These are phyloP conservation scores for Heliconius eleuchia DNA, from an alignment of 1,140 invertebrate genomes.

Conservation along the genomic window DNA sequence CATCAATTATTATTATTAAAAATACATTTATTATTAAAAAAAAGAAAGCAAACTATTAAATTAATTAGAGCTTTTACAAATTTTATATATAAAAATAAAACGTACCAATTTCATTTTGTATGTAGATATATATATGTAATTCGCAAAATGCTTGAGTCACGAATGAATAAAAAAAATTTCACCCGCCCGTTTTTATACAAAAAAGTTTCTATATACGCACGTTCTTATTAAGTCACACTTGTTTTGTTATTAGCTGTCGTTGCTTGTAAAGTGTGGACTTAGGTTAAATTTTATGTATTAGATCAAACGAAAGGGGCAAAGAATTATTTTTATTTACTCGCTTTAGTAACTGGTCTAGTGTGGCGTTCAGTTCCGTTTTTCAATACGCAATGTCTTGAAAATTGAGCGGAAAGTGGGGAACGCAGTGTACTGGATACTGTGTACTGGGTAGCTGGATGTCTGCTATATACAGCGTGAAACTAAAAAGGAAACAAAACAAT, in stretches of 20 bases:
- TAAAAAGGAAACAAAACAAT: too few relatives aligned
- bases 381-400: too few relatives aligned
- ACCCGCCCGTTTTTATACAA: slow-evolving; percentile 57
- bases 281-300: not conserved
- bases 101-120: slow-evolving; percentile 66
- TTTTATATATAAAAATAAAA: slow-evolving; percentile 5
- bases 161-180: slow-evolving; percentile 55
- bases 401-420: too few relatives aligned
- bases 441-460: too few relatives aligned
- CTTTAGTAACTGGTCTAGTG: too few relatives aligned
- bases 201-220: slow-evolving; percentile 55
- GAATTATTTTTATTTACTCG: too few relatives aligned
- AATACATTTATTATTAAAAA: not conserved
- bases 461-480: too few relatives aligned
- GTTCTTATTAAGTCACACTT: slow-evolving; percentile 52
- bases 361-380: too few relatives aligned
- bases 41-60: not conserved
- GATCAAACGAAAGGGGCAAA: not conserved
- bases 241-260: slow-evolving; percentile 37
- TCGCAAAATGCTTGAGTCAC: slow-evolving; percentile 38
- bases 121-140: slow-evolving; percentile 9
- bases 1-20: too few relatives aligned
- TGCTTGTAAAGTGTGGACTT: slow-evolving; percentile 45
- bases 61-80: not conserved
- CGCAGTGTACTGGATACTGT: too few relatives aligned